Percentiles rank a stretch among this genome's conserved stretches.
Conservation (phyloP, 1,140 invertebrate species). For the Temnothorax nylanderi region DNA sequence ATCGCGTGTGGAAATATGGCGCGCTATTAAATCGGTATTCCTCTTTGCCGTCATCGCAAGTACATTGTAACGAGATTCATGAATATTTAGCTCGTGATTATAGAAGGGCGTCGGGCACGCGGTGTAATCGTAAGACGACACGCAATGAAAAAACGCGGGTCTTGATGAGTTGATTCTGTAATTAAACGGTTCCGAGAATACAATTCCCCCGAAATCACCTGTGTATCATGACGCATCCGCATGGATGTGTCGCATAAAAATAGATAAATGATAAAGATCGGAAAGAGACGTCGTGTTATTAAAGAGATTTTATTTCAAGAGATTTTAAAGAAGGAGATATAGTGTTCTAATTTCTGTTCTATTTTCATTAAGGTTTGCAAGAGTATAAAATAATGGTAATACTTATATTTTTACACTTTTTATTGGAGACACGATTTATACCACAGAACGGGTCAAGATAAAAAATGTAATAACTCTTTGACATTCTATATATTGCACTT, state of each 20-base stretch:
- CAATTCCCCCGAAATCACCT: not conserved
- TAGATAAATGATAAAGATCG: not conserved
- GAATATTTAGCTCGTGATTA: slow-evolving; percentile 48
- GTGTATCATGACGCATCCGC: not conserved
- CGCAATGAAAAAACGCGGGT: slow-evolving; percentile 25
- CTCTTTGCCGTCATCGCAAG: not conserved
- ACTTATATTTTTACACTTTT: not conserved
- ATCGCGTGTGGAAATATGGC: slow-evolving; percentile 13
- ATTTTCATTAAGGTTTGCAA: not conserved
- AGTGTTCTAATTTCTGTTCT: not conserved
- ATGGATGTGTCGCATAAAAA: not conserved
- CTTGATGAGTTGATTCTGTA: not conserved
- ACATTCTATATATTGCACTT: not conserved
- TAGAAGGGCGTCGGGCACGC: not conserved
- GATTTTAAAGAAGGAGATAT: slow-evolving; percentile 8
- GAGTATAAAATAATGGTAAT: not conserved
- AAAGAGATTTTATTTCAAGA: slow-evolving; percentile 1
- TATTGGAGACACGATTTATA: not conserved
- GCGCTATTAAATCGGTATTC: slow-evolving; percentile 34
- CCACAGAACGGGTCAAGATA: not conserved
- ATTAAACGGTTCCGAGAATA: not conserved
- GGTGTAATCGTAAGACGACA: not conserved
- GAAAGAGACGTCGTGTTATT: not conserved
- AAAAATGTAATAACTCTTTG: not conserved
- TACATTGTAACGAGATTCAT: slow-evolving; percentile 51